A percentile compares a stretch with the other conserved stretches of the same genome.
Evolutionary conservation across 92 coral and sea anemone species (phyloP).

Genomic region (Phenganax stokvisi): DNA sequence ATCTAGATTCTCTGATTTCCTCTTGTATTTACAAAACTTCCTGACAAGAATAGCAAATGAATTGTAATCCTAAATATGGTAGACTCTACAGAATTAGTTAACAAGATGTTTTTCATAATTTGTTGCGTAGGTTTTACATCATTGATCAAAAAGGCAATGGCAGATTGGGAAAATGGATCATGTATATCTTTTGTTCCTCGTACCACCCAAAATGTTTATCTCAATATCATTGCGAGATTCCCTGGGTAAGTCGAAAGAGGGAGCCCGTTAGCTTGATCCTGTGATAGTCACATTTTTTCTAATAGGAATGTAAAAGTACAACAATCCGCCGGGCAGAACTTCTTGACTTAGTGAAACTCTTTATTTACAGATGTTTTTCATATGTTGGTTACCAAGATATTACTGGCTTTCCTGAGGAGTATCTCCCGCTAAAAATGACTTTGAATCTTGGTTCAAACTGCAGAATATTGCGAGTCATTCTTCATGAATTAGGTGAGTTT

Average conservation of each 20-base stretch:
- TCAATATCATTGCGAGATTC: not conserved
- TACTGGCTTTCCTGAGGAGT: not conserved
- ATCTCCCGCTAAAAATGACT: not conserved
- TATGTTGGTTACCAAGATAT: conserved; percentile 4
- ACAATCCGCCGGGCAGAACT: too few species aligned
- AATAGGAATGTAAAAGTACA: too few species aligned
- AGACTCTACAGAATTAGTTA: too few species aligned
- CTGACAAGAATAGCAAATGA: too few species aligned
- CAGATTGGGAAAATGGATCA: conserved; percentile 15
- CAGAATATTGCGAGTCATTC: not conserved
- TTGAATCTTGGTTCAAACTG: conserved; percentile 14
- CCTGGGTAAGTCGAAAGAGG: conserved; percentile 13
- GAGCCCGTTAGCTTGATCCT: not conserved
- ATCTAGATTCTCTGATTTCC: not conserved
- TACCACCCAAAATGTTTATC: not conserved
- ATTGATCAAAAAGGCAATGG: conserved; percentile 11
- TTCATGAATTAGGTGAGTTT: conserved; percentile 26
- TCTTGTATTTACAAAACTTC: not conserved
- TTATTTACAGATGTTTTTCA: conserved; percentile 22
- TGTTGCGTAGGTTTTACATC: not conserved
- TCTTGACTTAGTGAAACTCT: not conserved
- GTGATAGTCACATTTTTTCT: too few species aligned
- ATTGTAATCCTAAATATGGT: not conserved
- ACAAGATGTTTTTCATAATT: not conserved
- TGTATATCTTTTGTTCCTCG: conserved; percentile 18